Evolutionary conservation across 2,888 invertebrate genomes (phyloP).

Genomic region (Polyommatus iphigenia): DNA sequence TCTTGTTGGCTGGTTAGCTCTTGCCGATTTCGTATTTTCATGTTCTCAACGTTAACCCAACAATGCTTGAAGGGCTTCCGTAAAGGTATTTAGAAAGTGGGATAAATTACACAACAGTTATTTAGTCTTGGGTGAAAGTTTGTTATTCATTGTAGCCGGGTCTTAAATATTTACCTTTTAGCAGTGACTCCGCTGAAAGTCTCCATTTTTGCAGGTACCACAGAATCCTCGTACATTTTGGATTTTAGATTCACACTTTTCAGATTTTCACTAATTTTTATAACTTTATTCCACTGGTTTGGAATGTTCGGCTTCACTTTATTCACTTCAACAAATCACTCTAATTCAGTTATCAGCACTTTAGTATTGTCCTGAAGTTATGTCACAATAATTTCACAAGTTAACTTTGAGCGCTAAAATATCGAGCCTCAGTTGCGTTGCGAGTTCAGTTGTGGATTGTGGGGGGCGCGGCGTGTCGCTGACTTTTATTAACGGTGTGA

Average conservation of each 20-base stretch:
- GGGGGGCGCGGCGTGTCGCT: conserved; percentile 44
- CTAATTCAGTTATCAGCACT: conserved; percentile 47
- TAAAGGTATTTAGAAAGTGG: background rate
- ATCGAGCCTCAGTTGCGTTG: conserved; percentile 56
- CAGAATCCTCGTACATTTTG: conserved; percentile 72
- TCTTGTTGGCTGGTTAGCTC: no score
- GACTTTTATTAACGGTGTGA: conserved; percentile 51
- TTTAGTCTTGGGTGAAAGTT: background rate
- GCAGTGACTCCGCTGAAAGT: conserved; percentile 72
- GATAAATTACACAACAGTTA: conserved; percentile 21
- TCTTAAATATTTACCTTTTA: conserved; percentile 59
- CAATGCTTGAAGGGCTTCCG: background rate
- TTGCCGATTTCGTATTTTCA: background rate
- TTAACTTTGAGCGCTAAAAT: conserved; percentile 50
- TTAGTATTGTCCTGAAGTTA: conserved; percentile 44
- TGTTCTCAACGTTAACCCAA: background rate
- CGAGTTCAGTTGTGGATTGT: conserved; percentile 56
- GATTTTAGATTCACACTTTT: conserved; percentile 60
- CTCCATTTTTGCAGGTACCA: conserved; percentile 71
- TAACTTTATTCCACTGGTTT: conserved; percentile 50
- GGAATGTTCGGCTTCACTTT: conserved; percentile 50
- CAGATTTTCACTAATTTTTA: conserved; percentile 59
- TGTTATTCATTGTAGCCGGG: background rate
- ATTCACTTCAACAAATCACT: conserved; percentile 51
- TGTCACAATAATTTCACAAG: conserved; percentile 77